phyloP scores from a whole-genome alignment of 2,113 vertebrate genomes.

The Trematomus loennbergii region DNA sequence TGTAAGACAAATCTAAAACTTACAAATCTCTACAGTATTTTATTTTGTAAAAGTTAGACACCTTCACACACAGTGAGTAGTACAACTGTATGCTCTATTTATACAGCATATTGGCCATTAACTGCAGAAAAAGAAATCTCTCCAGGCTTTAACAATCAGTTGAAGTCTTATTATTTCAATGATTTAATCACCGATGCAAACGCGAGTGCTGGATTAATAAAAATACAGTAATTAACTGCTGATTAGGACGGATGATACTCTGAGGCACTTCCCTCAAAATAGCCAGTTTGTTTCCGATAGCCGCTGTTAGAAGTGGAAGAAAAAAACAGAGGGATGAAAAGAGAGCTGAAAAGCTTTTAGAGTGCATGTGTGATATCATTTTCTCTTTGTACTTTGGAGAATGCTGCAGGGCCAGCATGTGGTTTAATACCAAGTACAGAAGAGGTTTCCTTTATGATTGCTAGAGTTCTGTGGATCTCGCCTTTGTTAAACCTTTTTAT shows the following conservation, averaged over 20 bases:
- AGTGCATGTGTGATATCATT: not conserved
- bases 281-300: slow-evolving; percentile 20
- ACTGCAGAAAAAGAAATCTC: not conserved
- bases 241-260: slow-evolving; percentile 30
- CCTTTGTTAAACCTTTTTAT: not conserved
- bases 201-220: slow-evolving; percentile 18
- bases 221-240: slow-evolving; percentile 42
- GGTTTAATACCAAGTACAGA: not conserved
- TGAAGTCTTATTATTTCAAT: slow-evolving; percentile 17
- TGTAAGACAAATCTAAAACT: not conserved
- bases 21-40: too few relatives aligned
- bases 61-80: too few relatives aligned
- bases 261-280: slow-evolving; percentile 23
- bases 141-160: slow-evolving; percentile 6
- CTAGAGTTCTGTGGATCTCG: not conserved
- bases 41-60: too few relatives aligned
- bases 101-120: too few relatives aligned
- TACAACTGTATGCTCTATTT: too few relatives aligned
- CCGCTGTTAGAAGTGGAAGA: not conserved
- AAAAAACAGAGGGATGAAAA: not conserved
- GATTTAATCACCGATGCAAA: slow-evolving; percentile 34
- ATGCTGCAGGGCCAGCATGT: rapidly evolving
- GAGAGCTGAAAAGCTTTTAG: slow-evolving; percentile 8
- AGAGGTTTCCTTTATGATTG: slow-evolving; percentile 5
- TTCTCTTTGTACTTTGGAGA: not conserved